Evolutionary conservation across 2,113 vertebrate species (phyloP).

Genomic region (Solenodon paradoxus): DNA sequence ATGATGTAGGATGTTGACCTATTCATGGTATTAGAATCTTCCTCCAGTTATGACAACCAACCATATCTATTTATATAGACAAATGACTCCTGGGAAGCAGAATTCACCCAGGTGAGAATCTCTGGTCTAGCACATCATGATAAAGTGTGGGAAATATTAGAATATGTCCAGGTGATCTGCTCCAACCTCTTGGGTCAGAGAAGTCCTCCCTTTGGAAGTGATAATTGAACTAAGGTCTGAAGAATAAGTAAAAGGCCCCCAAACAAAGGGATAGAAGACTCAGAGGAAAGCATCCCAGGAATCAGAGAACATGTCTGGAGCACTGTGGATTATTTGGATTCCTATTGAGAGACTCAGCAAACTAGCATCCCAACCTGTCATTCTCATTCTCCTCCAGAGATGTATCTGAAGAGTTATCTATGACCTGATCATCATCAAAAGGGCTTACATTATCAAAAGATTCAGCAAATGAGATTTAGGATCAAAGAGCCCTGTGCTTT

Average conservation of each 20-base stretch:
- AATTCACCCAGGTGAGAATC: not conserved
- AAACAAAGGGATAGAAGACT: not conserved
- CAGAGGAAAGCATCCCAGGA: not conserved
- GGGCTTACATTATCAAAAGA: not conserved
- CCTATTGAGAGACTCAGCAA: not conserved
- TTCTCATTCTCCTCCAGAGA: not conserved
- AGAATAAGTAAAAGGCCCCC: not conserved
- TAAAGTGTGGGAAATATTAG: not conserved
- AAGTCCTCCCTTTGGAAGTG: not conserved
- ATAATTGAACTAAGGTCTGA: not conserved
- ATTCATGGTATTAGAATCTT: not conserved
- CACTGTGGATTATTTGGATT: not conserved
- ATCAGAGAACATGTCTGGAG: not conserved
- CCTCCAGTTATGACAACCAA: not conserved
- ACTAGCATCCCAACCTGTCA: not conserved
- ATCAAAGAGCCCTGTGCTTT: not conserved
- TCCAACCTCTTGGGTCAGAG: not conserved
- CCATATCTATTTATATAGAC: not conserved
- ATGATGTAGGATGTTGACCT: too few relatives aligned
- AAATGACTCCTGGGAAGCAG: not conserved
- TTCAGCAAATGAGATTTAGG: not conserved
- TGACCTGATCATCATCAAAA: not conserved
- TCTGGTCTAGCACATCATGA: not conserved
- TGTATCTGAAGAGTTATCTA: not conserved
- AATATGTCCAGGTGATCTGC: not conserved